Percentiles rank a stretch among this genome's conserved stretches.
These are phyloP conservation scores for Drosophila jambulina DNA, from an alignment of 1,140 invertebrate genomes.

Conservation along the genomic window DNA sequence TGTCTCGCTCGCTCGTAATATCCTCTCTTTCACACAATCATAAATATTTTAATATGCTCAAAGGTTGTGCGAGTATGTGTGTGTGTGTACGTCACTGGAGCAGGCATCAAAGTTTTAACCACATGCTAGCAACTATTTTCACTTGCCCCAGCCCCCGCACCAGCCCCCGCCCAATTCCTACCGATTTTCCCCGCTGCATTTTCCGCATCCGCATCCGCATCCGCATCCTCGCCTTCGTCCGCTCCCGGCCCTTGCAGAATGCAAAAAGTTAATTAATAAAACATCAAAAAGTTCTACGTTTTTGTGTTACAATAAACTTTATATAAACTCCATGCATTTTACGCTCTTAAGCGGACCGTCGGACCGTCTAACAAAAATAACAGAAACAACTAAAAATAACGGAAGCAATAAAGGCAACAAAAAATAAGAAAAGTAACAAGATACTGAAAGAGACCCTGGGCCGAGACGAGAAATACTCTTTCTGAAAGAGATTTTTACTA, in stretches of 20 bases:
- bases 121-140: conserved; percentile 58
- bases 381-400: conserved; percentile 7
- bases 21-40: conserved; percentile 44
- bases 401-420: conserved; percentile 6
- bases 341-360: conserved; percentile 66
- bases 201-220: neutral
- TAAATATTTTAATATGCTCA: conserved; percentile 73
- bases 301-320: conserved; percentile 79
- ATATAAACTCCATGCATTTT: conserved; percentile 81
- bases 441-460: neutral
- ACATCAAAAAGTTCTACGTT: conserved; percentile 82
- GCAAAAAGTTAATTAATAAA: conserved; percentile 84
- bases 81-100: conserved; percentile 73
- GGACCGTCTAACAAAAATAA: conserved; percentile 22
- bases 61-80: conserved; percentile 50
- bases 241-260: conserved; percentile 44
- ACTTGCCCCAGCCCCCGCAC: conserved; percentile 1
- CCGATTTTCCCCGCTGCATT: conserved; percentile 9
- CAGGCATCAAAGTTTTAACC: conserved; percentile 80
- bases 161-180: neutral
- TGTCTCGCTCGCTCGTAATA: neutral
- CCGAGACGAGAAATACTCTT: neutral
- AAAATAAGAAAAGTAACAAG: conserved; percentile 3
- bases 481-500: neutral
- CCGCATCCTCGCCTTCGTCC: neutral